Base-by-base conservation (phyloP, 2,888 invertebrate species). In the Orthonevra nobilis region DNA sequence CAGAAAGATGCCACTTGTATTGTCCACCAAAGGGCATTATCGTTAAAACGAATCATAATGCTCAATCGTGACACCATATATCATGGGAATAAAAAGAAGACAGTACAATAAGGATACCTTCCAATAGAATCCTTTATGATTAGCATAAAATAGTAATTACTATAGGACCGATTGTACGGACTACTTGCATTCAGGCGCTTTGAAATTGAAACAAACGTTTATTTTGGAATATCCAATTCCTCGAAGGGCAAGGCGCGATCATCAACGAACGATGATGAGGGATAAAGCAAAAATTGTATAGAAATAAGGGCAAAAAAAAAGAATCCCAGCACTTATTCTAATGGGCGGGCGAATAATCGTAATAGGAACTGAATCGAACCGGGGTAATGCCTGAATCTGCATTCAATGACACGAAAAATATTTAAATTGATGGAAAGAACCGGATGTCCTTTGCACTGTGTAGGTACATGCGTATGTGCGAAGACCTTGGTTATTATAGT, bases 321-420 rank as follows among this genome's bases (percentile, higher is more conserved):
- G 54, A 60, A 40, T 58, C n/a, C 17, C 30, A 46, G 54, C 32
- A 64, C 36, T 52, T 44, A 4, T 63, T 79, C 54, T 68, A 61
- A 81, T 79, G 63, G 79, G 79, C 79, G 73, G 66, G 44, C 64
- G 72, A 81, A 79, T 74, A 82, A 81, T 81, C 72, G 75, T 72
- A 81, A 63, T 81, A 81, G 81, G 74, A 81, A 83, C 66, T 81
- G 82, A 75, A 75, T 66, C 70, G 61, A 70, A 75, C 60, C 61
- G 20, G 56, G 74, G 81, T 83, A 83, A 83, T 83, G 69, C 75
- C 81, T 58, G 81, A 81, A 82, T 82, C 82, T 82, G 82, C 82
- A 83, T 83, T 83, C 83, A 83, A 82, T 83, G 83, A 83, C 82
- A 83, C 82, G 83, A 83, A 83, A 81, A 83, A 81, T 83, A 83